Conservation (phyloP, 2,888 invertebrate species). For the Hydraecia micacea region DNA sequence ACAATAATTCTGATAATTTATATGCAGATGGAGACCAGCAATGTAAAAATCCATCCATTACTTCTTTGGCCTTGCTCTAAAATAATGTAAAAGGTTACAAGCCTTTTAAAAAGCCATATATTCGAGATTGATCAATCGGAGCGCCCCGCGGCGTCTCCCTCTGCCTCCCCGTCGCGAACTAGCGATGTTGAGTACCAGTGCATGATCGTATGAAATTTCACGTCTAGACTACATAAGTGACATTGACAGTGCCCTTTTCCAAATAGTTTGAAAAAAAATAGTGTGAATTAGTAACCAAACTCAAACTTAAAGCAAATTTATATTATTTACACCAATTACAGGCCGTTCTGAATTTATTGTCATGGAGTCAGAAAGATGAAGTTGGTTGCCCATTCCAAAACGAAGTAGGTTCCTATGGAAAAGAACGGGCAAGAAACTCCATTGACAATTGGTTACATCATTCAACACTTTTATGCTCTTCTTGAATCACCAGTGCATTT, state of each 20-base stretch:
- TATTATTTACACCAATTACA: too few relatives aligned
- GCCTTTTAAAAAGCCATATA: conserved; percentile 28
- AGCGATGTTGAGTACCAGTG: conserved; percentile 13
- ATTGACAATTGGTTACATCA: too few relatives aligned
- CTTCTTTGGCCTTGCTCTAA: background rate
- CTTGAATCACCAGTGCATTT: too few relatives aligned
- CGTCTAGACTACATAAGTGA: conserved; percentile 25
- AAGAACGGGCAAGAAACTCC: too few relatives aligned
- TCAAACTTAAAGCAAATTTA: too few relatives aligned
- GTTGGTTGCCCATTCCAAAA: too few relatives aligned
- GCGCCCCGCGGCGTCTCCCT: background rate
- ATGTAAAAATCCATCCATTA: background rate
- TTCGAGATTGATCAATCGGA: conserved; percentile 1
- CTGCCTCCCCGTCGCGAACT: conserved; percentile 2
- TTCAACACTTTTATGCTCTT: too few relatives aligned
- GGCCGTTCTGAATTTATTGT: too few relatives aligned
- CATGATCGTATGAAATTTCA: background rate
- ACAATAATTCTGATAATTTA: too few relatives aligned
- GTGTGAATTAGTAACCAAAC: background rate
- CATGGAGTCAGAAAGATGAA: too few relatives aligned
- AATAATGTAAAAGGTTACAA: background rate
- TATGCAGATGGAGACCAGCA: too few relatives aligned
- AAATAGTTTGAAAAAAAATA: background rate
- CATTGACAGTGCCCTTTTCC: background rate
- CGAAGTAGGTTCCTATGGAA: too few relatives aligned